A percentile compares a stretch with the other conserved stretches of the same genome.
These are phyloP conservation scores for Nesoenas mayeri DNA, from an alignment of 2,113 vertebrate genomes.

Conservation along the genomic window DNA sequence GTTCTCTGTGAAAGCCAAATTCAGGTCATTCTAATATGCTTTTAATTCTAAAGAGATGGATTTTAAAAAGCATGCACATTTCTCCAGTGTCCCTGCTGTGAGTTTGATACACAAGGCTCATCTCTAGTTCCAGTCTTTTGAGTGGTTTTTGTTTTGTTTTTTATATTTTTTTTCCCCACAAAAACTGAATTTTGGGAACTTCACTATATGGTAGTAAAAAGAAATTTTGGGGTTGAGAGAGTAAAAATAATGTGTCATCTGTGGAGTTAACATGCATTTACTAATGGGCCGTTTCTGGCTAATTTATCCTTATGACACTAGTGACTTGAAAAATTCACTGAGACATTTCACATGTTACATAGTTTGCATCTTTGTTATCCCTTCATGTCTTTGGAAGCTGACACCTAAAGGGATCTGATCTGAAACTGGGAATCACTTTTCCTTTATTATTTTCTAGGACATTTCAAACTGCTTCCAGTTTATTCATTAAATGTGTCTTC, in stretches of 20 bases:
- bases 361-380: background rate
- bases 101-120: background rate
- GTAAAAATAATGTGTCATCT: background rate
- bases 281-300: background rate
- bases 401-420: background rate
- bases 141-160: too few species aligned
- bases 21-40: background rate
- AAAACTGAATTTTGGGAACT: background rate
- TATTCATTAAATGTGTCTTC: background rate
- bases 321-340: background rate
- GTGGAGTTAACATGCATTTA: background rate
- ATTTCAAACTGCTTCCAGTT: background rate
- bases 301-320: background rate
- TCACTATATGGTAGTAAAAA: background rate
- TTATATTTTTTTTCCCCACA: background rate
- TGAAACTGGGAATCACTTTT: background rate
- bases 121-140: background rate
- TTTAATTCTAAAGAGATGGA: background rate
- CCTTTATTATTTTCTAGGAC: background rate
- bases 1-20: background rate
- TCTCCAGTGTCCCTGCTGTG: background rate
- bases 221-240: background rate
- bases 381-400: background rate
- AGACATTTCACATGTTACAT: rapidly evolving
- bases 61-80: background rate